Conservation (phyloP, 2,888 invertebrate species). For the Arrhopalites spinosus region DNA sequence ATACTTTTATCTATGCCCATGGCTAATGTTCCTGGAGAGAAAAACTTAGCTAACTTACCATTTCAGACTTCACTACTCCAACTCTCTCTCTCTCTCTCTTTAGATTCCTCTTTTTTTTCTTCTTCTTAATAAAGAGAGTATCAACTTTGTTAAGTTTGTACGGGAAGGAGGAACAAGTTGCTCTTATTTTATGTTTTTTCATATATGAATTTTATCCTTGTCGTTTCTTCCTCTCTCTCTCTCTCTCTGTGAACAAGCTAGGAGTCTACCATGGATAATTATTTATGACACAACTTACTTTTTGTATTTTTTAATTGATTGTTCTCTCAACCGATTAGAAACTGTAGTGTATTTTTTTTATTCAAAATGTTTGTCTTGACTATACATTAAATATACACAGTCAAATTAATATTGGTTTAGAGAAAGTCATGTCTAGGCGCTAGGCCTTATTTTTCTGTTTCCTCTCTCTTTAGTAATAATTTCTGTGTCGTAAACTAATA, state of each 20-base stretch:
- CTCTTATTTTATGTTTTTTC: constrained; percentile 23
- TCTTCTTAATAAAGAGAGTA: background rate
- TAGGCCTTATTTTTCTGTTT: too few species aligned
- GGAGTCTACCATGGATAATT: background rate
- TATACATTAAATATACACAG: too few species aligned
- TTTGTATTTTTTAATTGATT: too few species aligned
- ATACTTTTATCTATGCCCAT: constrained; percentile 36
- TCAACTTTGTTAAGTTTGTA: background rate
- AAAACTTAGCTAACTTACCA: background rate
- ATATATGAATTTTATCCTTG: background rate
- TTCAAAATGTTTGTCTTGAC: too few species aligned
- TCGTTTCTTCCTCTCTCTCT: constrained; percentile 9
- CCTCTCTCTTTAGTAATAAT: too few species aligned
- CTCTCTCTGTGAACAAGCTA: background rate
- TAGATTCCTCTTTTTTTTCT: background rate
- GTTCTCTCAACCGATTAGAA: too few species aligned
- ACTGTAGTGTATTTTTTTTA: too few species aligned
- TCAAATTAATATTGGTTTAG: too few species aligned
- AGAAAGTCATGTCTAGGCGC: too few species aligned
- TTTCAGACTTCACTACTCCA: background rate
- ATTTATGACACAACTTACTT: too few species aligned
- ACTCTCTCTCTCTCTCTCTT: background rate
- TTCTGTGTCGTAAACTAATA: too few species aligned
- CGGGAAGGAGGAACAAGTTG: constrained; percentile 16
- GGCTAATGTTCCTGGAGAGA: constrained; percentile 29